These are phyloP conservation scores for Globia sparganii DNA, from an alignment of 2,888 invertebrate genomes.

Conservation along the genomic window DNA sequence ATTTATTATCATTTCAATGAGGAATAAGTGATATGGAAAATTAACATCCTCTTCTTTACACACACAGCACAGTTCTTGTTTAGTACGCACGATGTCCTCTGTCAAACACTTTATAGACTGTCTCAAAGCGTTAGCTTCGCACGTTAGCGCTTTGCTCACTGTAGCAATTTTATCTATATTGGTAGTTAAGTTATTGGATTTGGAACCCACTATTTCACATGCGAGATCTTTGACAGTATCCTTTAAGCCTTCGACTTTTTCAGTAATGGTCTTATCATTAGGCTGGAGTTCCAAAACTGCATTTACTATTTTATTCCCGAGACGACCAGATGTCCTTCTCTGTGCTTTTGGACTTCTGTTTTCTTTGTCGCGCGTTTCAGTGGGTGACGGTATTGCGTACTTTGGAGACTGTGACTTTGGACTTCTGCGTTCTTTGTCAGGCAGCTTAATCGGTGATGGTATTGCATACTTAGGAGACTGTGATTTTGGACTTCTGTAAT, in stretches of 20 bases:
- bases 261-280: slow-evolving; percentile 71
- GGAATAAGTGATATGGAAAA: slow-evolving; percentile 86
- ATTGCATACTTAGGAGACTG: slow-evolving; percentile 23
- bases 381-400: not conserved
- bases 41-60: slow-evolving; percentile 75
- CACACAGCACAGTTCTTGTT: slow-evolving; percentile 72
- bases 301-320: slow-evolving; percentile 64
- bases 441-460: not conserved
- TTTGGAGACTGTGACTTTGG: slow-evolving; percentile 34
- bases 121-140: slow-evolving; percentile 84
- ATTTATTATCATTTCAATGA: slow-evolving; percentile 86
- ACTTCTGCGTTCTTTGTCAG: slow-evolving; percentile 37
- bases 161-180: slow-evolving; percentile 84
- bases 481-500: slow-evolving; percentile 31
- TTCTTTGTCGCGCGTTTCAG: slow-evolving; percentile 22
- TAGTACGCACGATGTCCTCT: slow-evolving; percentile 80
- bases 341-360: slow-evolving; percentile 39
- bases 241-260: slow-evolving; percentile 76
- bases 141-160: slow-evolving; percentile 84
- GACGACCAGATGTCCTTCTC: slow-evolving; percentile 58
- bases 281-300: slow-evolving; percentile 70
- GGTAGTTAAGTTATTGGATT: slow-evolving; percentile 71
- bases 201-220: slow-evolving; percentile 65
- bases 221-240: slow-evolving; percentile 74
- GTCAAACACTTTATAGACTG: slow-evolving; percentile 83